Percentiles rank a stretch among this genome's conserved stretches.
Evolutionary conservation across 2,888 invertebrate genomes (phyloP).

Genomic region (Oscheius onirici): DNA sequence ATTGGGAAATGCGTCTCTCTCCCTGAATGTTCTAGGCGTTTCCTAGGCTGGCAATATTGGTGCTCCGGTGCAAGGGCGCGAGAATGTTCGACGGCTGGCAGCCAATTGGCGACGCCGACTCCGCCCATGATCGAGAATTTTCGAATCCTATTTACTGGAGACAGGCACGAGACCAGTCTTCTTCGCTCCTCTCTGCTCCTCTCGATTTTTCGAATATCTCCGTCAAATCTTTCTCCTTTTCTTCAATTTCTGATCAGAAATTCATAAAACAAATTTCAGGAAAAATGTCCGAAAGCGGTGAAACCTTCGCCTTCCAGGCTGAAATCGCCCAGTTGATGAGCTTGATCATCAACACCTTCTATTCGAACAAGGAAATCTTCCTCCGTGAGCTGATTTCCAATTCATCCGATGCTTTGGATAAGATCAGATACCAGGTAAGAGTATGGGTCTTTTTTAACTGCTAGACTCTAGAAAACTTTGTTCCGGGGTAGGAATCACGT

Average conservation of each 20-base stretch:
- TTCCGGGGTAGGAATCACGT: no score
- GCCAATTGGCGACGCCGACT: constrained; percentile 8
- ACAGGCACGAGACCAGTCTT: background rate
- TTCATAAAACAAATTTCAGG: no score
- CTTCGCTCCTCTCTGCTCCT: background rate
- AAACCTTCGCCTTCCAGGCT: constrained; percentile 99
- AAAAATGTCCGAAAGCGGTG: constrained; percentile 72
- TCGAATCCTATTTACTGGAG: constrained; percentile 15
- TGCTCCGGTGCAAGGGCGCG: constrained; percentile 9
- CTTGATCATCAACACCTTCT: constrained; percentile 99
- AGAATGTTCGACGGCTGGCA: background rate
- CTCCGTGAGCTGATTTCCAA: constrained; percentile 98
- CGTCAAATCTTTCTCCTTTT: background rate
- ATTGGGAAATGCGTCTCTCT: no score
- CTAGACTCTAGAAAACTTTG: no score
- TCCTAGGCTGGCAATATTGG: constrained; percentile 6
- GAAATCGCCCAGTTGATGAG: constrained; percentile 99
- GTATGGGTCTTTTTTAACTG: background rate
- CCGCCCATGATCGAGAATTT: constrained; percentile 29
- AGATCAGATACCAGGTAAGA: constrained; percentile 86
- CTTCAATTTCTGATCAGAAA: no score
- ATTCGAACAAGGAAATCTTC: constrained; percentile 89
- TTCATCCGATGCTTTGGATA: constrained; percentile 86
- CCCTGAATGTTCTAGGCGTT: background rate
- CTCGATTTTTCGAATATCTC: background rate